Percentiles rank a stretch among this genome's conserved stretches.
phyloP scores from a whole-genome alignment of 2,113 vertebrate genomes.

The Vidua chalybeata region DNA sequence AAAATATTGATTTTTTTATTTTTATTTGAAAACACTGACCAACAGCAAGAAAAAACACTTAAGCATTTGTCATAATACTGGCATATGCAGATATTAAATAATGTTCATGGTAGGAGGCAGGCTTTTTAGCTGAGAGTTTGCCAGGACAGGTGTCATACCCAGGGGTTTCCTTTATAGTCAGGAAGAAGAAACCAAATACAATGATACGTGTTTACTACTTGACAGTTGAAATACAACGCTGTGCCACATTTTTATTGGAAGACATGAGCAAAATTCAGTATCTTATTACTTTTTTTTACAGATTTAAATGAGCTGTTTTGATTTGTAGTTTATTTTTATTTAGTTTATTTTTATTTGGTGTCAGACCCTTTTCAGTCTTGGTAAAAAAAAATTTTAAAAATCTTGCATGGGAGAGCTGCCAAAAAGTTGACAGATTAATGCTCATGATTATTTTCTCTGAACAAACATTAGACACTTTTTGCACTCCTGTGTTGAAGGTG shows the following conservation, averaged over 20 bases:
- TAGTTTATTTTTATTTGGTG: not conserved
- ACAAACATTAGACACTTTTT: not conserved
- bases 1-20: too few relatives aligned
- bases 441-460: not conserved
- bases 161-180: not conserved
- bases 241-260: not conserved
- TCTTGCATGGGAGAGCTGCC: not conserved
- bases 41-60: not conserved
- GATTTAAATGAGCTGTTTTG: not conserved
- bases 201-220: not conserved
- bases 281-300: not conserved
- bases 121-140: not conserved
- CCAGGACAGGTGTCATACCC: not conserved
- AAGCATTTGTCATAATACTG: not conserved
- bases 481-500: not conserved
- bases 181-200: not conserved
- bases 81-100: not conserved
- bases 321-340: not conserved
- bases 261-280: not conserved
- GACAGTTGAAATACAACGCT: not conserved
- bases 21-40: not conserved
- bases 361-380: not conserved
- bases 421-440: not conserved
- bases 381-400: not conserved
- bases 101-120: not conserved